phyloP scores from a whole-genome alignment of 2,888 invertebrate species.

The Orgyia antiqua region DNA sequence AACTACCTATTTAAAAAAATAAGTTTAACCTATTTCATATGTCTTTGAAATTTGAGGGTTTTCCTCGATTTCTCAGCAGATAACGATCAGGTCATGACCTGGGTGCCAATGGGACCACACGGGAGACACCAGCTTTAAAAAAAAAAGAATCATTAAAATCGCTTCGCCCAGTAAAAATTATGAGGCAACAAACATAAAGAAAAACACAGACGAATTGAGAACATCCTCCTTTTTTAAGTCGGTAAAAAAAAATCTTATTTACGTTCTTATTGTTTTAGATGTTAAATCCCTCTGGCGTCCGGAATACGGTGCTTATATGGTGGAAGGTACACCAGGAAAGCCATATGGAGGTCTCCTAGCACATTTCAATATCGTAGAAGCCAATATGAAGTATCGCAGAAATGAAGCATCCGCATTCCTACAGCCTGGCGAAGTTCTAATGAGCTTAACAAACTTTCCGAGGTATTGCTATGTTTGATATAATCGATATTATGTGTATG shows the following conservation, averaged over 20 bases:
- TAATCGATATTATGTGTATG: constrained; percentile 1
- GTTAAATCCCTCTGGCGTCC: constrained; percentile 97
- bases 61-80: no score
- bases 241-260: constrained; percentile 1
- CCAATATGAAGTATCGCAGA: constrained; percentile 95
- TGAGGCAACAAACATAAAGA: no score
- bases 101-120: no score
- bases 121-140: no score
- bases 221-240: no score
- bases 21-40: no score
- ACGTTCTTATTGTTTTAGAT: constrained; percentile 57
- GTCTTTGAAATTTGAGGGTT: no score
- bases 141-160: no score
- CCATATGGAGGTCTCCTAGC: constrained; percentile 96
- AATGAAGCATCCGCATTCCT: constrained; percentile 90
- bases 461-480: constrained; percentile 75
- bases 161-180: no score
- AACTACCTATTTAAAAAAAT: no score
- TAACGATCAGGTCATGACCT: no score
- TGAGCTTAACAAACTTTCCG: constrained; percentile 96
- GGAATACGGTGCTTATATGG: constrained; percentile 99
- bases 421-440: constrained; percentile 87
- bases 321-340: constrained; percentile 98
- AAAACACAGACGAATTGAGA: no score
- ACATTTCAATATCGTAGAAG: constrained; percentile 98